phyloP scores from a whole-genome alignment of 1,140 invertebrate genomes.

The Meloidogyne chitwoodi region DNA sequence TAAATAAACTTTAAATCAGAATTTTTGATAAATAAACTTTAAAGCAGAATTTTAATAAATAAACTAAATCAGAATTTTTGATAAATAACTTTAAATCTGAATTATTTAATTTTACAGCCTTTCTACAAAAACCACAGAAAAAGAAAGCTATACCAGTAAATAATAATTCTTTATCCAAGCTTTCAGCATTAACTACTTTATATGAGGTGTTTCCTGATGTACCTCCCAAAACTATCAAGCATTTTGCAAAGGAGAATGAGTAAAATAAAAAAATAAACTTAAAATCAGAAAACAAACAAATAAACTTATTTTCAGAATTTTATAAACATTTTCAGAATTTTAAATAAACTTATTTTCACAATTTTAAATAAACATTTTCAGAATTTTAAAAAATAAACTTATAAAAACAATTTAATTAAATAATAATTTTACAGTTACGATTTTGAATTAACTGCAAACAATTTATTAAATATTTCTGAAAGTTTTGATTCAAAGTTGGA shows the following conservation, averaged over 20 bases:
- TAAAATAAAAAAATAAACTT: background rate
- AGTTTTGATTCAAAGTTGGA: background rate
- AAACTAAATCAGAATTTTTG: background rate
- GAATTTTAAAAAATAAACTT: background rate
- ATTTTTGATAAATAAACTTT: background rate
- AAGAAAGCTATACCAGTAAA: background rate
- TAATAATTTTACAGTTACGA: background rate
- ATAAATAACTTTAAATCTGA: background rate
- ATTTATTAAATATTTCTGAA: background rate
- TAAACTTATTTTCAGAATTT: background rate
- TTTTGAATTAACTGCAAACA: slow-evolving; percentile 8
- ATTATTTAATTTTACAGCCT: background rate
- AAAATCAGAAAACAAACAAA: background rate
- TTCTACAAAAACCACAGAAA: background rate
- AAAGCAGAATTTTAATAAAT: background rate
- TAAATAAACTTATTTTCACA: background rate
- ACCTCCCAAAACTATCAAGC: background rate
- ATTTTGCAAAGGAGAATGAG: background rate
- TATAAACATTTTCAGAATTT: background rate
- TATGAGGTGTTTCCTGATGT: background rate
- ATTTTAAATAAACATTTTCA: background rate
- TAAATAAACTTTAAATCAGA: background rate
- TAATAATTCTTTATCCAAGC: background rate
- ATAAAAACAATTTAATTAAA: background rate
- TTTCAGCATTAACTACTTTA: background rate